A percentile compares a stretch with the other conserved stretches of the same genome.
Conservation (phyloP, 1,140 invertebrate species). For the Dreissena polymorpha region DNA sequence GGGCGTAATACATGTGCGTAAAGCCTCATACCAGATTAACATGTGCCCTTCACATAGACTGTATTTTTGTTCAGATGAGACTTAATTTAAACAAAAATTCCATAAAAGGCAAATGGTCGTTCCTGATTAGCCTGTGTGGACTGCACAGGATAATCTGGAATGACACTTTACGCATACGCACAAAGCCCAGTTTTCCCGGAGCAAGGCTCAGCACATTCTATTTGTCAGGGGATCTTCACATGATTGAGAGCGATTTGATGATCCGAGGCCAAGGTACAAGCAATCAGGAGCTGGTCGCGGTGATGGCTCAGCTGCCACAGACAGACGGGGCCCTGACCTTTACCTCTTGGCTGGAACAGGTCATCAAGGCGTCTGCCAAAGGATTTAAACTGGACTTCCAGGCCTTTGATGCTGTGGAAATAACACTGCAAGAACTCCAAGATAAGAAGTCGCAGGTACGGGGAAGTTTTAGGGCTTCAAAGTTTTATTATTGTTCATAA, state of each 20-base stretch:
- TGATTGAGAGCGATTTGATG: constrained; percentile 93
- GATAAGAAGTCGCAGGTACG: constrained; percentile 78
- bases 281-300: constrained; percentile 82
- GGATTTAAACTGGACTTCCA: constrained; percentile 96
- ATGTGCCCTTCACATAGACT: background rate
- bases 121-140: background rate
- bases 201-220: background rate
- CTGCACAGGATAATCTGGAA: background rate
- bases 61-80: background rate
- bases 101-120: no score
- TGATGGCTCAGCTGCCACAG: constrained; percentile 93
- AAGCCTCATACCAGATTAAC: no score
- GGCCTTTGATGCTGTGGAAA: constrained; percentile 87
- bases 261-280: constrained; percentile 84
- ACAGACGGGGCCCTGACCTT: constrained; percentile 88
- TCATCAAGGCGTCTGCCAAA: constrained; percentile 82
- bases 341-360: constrained; percentile 85
- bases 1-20: no score
- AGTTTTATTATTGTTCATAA: background rate
- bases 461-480: background rate
- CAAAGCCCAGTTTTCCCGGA: background rate
- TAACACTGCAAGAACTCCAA: constrained; percentile 83
- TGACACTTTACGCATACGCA: background rate
- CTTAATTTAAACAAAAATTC: background rate
- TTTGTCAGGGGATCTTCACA: constrained; percentile 84